phyloP scores from a whole-genome alignment of 2,888 invertebrate genomes.

The Tiliacea citrago region DNA sequence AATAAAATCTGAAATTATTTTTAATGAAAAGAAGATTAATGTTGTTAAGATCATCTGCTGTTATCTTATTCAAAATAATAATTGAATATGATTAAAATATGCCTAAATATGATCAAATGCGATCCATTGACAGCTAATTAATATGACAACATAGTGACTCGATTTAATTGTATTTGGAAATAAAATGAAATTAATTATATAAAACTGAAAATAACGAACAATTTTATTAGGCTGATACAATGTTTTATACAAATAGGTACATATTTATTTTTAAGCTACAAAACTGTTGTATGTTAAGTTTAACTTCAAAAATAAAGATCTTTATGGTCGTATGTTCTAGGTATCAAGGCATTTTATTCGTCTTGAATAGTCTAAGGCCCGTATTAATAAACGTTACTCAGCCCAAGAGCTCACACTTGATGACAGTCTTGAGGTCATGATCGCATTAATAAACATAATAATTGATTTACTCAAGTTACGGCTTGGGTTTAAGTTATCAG shows the following conservation, averaged over 20 bases:
- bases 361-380: neutral
- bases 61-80: neutral
- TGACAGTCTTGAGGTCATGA: too few relatives aligned
- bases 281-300: constrained; percentile 27
- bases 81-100: neutral
- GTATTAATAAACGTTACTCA: too few relatives aligned
- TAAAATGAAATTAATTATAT: neutral
- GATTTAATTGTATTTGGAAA: constrained; percentile 1
- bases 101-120: neutral
- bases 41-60: neutral
- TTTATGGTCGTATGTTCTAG: constrained; percentile 17
- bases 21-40: neutral
- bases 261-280: constrained; percentile 3
- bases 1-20: neutral
- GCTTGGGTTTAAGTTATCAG: too few relatives aligned
- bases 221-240: neutral
- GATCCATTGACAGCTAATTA: neutral
- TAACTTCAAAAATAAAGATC: constrained; percentile 23
- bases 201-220: neutral
- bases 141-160: neutral
- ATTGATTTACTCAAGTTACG: too few relatives aligned
- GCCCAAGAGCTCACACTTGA: too few relatives aligned
- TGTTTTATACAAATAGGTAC: neutral
- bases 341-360: constrained; percentile 13
- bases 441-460: too few relatives aligned